phyloP scores from a whole-genome alignment of 2,113 vertebrate genomes.

The Alligator mississippiensis region DNA sequence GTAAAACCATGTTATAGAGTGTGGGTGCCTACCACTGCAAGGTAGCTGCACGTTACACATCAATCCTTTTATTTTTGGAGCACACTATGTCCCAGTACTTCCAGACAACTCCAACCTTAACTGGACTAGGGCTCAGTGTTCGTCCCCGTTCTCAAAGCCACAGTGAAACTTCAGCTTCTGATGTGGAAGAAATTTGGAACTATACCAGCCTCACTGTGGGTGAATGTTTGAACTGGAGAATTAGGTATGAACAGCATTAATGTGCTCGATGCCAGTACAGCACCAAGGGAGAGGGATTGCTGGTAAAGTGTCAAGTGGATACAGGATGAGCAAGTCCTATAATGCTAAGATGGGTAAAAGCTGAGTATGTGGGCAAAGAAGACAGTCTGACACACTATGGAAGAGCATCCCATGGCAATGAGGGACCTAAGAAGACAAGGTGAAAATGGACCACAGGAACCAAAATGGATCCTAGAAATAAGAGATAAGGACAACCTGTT shows the following conservation, averaged over 20 bases:
- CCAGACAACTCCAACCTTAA: background rate
- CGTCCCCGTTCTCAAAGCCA: background rate
- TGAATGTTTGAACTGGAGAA: background rate
- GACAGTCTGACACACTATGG: background rate
- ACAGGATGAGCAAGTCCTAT: background rate
- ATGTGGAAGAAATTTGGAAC: background rate
- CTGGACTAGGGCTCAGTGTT: background rate
- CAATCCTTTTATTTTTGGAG: background rate
- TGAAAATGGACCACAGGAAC: background rate
- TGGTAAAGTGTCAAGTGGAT: background rate
- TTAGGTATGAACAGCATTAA: background rate
- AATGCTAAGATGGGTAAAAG: background rate
- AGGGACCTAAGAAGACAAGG: background rate
- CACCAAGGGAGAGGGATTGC: background rate
- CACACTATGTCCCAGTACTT: fast-evolving
- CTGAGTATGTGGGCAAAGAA: background rate
- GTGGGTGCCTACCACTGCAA: background rate
- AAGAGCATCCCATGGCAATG: background rate
- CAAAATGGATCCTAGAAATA: background rate
- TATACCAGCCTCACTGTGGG: background rate
- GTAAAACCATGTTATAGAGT: background rate
- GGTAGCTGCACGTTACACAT: background rate
- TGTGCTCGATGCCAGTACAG: background rate
- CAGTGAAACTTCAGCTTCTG: background rate
- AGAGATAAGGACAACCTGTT: background rate